A percentile compares a stretch with the other conserved stretches of the same genome.
Conservation (phyloP, 2,888 invertebrate genomes). For the Linyphia triangularis region DNA sequence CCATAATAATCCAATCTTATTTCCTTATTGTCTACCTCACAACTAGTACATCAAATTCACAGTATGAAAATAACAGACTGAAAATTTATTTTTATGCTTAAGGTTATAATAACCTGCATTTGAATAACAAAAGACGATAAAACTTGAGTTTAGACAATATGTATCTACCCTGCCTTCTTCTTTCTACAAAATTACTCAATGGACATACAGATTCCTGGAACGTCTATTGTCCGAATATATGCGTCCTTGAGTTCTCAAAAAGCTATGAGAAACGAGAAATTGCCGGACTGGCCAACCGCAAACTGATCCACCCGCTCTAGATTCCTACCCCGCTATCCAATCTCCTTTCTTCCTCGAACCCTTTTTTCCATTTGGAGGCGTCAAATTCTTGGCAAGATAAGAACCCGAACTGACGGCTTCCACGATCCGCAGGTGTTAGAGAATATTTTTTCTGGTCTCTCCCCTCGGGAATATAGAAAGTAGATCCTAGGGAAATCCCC, state of each 20-base stretch:
- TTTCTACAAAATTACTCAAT: slow-evolving; percentile 18
- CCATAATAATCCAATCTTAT: no score
- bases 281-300: slow-evolving; percentile 60
- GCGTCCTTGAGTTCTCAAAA: slow-evolving; percentile 44
- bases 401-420: slow-evolving; percentile 62
- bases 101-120: no score
- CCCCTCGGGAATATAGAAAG: slow-evolving; percentile 58
- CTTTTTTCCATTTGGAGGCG: slow-evolving; percentile 53
- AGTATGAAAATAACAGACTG: no score
- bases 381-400: slow-evolving; percentile 69
- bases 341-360: slow-evolving; percentile 6
- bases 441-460: slow-evolving; percentile 19
- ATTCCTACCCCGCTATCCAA: background rate
- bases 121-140: background rate
- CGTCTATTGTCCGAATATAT: background rate
- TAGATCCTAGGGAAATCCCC: slow-evolving; percentile 67
- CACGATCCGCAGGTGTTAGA: slow-evolving; percentile 65
- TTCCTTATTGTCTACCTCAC: no score
- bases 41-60: no score
- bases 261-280: slow-evolving; percentile 43
- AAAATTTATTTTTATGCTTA: no score
- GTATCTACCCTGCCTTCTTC: background rate
- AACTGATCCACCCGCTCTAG: slow-evolving; percentile 38
- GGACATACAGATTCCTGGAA: slow-evolving; percentile 12
- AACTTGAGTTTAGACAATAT: background rate